Conservation (phyloP, 2,888 invertebrate species). For the Habrosyne pyritoides region DNA sequence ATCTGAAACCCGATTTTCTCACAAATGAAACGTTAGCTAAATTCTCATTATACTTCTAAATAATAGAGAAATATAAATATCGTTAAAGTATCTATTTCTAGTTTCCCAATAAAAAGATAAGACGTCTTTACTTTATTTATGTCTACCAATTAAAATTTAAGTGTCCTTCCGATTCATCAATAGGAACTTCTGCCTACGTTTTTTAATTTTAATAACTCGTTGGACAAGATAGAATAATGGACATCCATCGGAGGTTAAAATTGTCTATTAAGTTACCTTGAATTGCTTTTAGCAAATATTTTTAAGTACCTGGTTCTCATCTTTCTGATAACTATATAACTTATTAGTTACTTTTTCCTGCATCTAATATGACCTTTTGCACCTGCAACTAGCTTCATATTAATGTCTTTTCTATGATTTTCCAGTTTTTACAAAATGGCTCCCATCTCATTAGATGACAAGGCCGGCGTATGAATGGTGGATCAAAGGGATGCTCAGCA, state of each 20-base stretch:
- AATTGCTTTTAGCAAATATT: neutral
- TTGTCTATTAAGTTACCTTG: neutral
- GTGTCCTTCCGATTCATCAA: too few relatives aligned
- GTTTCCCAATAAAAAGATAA: too few relatives aligned
- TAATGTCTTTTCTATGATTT: conserved; percentile 13
- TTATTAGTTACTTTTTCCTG: neutral
- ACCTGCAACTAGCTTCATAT: neutral
- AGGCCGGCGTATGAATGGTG: conserved; percentile 56
- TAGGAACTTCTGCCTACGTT: too few relatives aligned
- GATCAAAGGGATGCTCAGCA: conserved; percentile 74
- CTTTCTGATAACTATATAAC: neutral
- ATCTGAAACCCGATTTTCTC: too few relatives aligned
- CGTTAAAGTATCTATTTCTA: too few relatives aligned
- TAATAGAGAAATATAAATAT: too few relatives aligned
- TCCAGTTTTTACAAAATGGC: conserved; percentile 45
- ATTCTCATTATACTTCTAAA: too few relatives aligned
- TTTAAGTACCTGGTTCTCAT: neutral
- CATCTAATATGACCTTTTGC: neutral
- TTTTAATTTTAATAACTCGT: too few relatives aligned
- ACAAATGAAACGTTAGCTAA: too few relatives aligned
- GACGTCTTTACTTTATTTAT: too few relatives aligned
- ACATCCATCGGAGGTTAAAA: neutral
- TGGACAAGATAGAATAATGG: neutral
- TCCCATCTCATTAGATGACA: conserved; percentile 61
- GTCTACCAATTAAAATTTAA: too few relatives aligned